Evolutionary conservation across 1,140 invertebrate genomes (phyloP).

Genomic region (Philaenus spumarius): DNA sequence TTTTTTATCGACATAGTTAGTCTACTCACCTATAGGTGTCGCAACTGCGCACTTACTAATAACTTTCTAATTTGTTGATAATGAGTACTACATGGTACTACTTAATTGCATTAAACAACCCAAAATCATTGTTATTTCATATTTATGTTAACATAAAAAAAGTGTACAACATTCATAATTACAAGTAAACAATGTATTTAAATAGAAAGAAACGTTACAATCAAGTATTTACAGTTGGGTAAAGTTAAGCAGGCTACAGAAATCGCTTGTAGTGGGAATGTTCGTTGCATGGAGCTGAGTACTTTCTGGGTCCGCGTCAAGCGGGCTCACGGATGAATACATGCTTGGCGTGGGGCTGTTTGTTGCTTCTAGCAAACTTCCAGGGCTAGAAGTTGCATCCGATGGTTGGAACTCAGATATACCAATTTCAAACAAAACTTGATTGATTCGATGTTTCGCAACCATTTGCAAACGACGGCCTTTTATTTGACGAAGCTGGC

Average conservation of each 20-base stretch:
- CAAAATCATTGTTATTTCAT: not conserved
- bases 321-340: not conserved
- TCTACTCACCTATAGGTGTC: too few species aligned
- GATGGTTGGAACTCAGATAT: not conserved
- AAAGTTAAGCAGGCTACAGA: not conserved
- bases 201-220: slow-evolving; percentile 3
- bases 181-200: not conserved
- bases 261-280: not conserved
- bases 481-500: slow-evolving; percentile 5
- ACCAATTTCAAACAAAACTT: too few species aligned
- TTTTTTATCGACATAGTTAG: too few species aligned
- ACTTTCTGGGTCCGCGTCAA: not conserved
- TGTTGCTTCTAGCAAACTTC: not conserved
- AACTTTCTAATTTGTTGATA: not conserved
- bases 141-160: not conserved
- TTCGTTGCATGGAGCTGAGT: not conserved
- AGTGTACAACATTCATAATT: slow-evolving; percentile 9
- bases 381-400: not conserved
- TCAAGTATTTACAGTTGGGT: not conserved
- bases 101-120: not conserved
- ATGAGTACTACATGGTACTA: not conserved
- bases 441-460: slow-evolving; percentile 1
- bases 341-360: slow-evolving; percentile 4
- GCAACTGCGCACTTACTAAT: too few species aligned
- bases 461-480: slow-evolving; percentile 4